These are phyloP conservation scores for Aurelia sp. DNA, from an alignment of 30 jellyfish, hydroid and myxozoan genomes.

Conservation along the genomic window DNA sequence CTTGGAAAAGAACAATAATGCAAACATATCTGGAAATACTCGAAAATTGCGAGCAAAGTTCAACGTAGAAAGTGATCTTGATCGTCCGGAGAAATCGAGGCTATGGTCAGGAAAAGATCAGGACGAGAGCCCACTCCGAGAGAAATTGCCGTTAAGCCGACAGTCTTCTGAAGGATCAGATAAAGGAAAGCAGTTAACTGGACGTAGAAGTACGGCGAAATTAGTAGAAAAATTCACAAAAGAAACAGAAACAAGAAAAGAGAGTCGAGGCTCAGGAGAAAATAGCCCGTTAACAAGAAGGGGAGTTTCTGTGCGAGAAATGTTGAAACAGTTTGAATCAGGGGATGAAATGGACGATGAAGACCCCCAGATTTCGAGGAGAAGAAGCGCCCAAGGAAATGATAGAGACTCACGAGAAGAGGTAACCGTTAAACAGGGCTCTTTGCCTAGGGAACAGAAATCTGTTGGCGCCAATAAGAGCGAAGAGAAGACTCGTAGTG, in stretches of 20 bases:
- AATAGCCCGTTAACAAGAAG: slow-evolving; percentile 47
- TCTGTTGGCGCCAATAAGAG: background rate
- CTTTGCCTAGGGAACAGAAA: slow-evolving; percentile 45
- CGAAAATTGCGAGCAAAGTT: slow-evolving; percentile 18
- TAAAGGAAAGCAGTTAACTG: background rate
- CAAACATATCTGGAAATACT: slow-evolving; percentile 27
- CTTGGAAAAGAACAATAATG: too few relatives aligned
- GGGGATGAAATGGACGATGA: slow-evolving; percentile 75
- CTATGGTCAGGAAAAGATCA: background rate
- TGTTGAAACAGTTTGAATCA: slow-evolving; percentile 66
- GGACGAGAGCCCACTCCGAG: slow-evolving; percentile 11
- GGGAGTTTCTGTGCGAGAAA: slow-evolving; percentile 55
- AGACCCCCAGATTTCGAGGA: slow-evolving; percentile 13
- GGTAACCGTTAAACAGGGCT: slow-evolving; percentile 6
- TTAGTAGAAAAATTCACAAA: slow-evolving; percentile 52
- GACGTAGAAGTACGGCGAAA: slow-evolving; percentile 50
- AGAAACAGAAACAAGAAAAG: slow-evolving; percentile 30
- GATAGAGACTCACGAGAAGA: slow-evolving; percentile 1
- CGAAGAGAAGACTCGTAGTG: slow-evolving; percentile 44
- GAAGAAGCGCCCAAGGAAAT: slow-evolving; percentile 4
- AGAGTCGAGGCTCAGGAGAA: slow-evolving; percentile 11
- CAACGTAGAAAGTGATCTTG: slow-evolving; percentile 1
- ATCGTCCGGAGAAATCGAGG: background rate
- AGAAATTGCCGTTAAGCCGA: slow-evolving; percentile 1
- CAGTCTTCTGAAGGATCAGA: slow-evolving; percentile 1